Evolutionary conservation across 2,888 invertebrate species (phyloP).

Genomic region (Augochlorella aurata): DNA sequence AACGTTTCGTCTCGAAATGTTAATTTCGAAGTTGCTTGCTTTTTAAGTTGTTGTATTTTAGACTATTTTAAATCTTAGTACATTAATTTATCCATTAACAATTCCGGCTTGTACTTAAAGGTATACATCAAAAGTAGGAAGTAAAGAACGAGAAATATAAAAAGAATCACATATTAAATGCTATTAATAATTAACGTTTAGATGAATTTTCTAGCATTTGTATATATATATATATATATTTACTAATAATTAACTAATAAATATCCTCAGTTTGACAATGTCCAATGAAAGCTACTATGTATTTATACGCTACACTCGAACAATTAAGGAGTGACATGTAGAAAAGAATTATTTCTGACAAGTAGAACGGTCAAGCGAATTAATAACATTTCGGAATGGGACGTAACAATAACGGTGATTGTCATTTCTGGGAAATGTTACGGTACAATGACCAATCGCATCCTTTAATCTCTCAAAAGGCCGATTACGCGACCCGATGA

Average conservation of each 20-base stretch:
- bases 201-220: no score
- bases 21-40: background rate
- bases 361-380: background rate
- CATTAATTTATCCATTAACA: no score
- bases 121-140: no score
- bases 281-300: background rate
- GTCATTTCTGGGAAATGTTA: background rate
- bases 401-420: background rate
- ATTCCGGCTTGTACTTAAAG: no score
- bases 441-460: background rate
- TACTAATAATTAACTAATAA: no score
- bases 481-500: background rate
- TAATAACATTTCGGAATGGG: background rate
- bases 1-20: background rate
- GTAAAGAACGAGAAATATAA: no score
- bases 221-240: no score
- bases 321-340: background rate
- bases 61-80: no score
- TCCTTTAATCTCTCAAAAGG: constrained; percentile 1
- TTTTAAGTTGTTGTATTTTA: no score
- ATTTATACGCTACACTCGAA: background rate
- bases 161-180: no score
- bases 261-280: no score
- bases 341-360: background rate
- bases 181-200: no score